Conservation (phyloP, 2,113 vertebrate genomes). For the Hyperoodon ampullatus region DNA sequence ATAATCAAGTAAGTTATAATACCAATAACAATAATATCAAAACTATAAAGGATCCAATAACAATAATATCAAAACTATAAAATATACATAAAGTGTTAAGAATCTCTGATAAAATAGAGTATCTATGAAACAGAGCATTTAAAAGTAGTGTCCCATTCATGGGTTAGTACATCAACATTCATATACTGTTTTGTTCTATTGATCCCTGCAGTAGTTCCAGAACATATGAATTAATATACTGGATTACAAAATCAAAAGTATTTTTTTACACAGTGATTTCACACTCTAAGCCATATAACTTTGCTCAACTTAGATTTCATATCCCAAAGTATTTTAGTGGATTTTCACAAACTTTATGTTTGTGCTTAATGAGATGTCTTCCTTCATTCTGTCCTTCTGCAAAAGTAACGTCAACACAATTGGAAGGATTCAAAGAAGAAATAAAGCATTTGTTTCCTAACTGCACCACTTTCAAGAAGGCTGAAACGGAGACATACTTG, state of each 20-base stretch:
- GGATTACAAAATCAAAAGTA: slow-evolving; percentile 8
- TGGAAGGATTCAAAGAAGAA: slow-evolving; percentile 14
- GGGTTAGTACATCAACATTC: background rate
- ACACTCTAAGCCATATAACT: background rate
- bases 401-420: slow-evolving; percentile 25
- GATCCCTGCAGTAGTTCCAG: background rate
- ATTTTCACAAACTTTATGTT: slow-evolving; percentile 39
- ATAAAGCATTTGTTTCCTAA: slow-evolving; percentile 45
- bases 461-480: background rate
- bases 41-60: slow-evolving; percentile 13
- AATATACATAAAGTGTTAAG: background rate
- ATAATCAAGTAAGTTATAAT: slow-evolving; percentile 21
- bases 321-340: background rate
- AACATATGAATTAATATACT: slow-evolving; percentile 8
- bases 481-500: background rate
- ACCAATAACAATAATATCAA: background rate
- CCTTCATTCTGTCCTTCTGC: background rate
- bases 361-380: background rate
- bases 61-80: slow-evolving; percentile 22
- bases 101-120: background rate
- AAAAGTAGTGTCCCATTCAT: background rate
- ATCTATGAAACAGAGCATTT: slow-evolving; percentile 1
- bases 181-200: slow-evolving; percentile 6
- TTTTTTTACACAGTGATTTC: background rate
- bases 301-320: background rate